Evolutionary conservation across 1,140 invertebrate genomes (phyloP), one percentile per base, ranked within the genome.

Genomic region (Linepithema humile): DNA sequence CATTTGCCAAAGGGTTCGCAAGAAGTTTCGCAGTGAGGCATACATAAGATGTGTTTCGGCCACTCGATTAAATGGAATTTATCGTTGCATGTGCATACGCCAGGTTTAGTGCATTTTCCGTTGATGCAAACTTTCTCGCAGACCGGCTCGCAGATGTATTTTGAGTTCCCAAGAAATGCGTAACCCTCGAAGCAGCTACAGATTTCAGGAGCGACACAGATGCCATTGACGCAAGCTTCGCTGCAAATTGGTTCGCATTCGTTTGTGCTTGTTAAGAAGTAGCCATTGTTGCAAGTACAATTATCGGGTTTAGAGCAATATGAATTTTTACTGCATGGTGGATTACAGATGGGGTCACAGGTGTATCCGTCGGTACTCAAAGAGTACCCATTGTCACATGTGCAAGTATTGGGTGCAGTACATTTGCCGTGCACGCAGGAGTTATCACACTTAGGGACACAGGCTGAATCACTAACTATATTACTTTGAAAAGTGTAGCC

Each of bases 321-420:
- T 12, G 43, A 45, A 12, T 15, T 15, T 45, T 45, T 15, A 15
- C 2, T 9, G 15, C 43, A 45, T 45, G 12, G 1, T 12, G 3
- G 15, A 43, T 7, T 43, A 45, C 43, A 45, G 9, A 45, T 15
- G 43, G 43, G 43, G 2, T 45, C 43, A 15, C 43, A 45, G 4
- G 12, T 45, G 43, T 45, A 3, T 12, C 10, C 15, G 15, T 3
- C 12, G 9, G 43, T 3, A 15, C 15, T 45, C 43, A 45, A 12
- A 12, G 43, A 45, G 64, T 89, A 92, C 26, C 91, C 92, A 0
- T 65, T 9, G 17, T 91, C 59, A 32, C 93, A 94, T 0, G 48
- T 48, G 67, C 94, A 95, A 3, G 7, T 32, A 17, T 92, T 87
- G 6, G 92, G 88, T 0, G 78, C 75, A 6, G 62, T 67, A 72